Conservation (phyloP, 1,140 invertebrate genomes). For the Dufourea novaeangliae region DNA sequence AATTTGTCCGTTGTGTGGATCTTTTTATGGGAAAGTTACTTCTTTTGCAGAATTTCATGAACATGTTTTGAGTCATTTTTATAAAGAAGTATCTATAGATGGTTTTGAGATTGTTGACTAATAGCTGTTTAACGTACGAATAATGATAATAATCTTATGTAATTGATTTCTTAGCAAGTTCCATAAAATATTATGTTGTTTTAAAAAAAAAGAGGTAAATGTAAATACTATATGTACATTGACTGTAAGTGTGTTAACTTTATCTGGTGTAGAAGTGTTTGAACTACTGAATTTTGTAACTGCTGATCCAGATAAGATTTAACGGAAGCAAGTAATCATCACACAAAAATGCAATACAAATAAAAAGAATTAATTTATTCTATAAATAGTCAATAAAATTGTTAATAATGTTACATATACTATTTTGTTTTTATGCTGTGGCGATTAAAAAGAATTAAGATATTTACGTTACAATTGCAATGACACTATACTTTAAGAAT, state of each 20-base stretch:
- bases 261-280: conserved; percentile 11
- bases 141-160: neutral
- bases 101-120: conserved; percentile 65
- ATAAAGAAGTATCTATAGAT: conserved; percentile 65
- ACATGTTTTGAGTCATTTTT: conserved; percentile 81
- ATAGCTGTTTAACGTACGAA: neutral
- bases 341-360: conserved; percentile 1
- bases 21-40: conserved; percentile 69
- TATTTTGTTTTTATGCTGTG: conserved; percentile 35
- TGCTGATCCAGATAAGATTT: conserved; percentile 28
- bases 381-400: conserved; percentile 11
- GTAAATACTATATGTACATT: conserved; percentile 16
- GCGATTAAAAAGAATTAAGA: neutral
- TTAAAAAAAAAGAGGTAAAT: neutral
- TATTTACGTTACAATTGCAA: neutral
- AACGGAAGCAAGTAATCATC: neutral
- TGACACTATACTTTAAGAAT: neutral
- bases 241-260: neutral
- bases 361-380: conserved; percentile 1
- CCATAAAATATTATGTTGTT: neutral
- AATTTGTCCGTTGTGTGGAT: conserved; percentile 80
- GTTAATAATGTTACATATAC: conserved; percentile 30
- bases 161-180: conserved; percentile 15
- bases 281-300: conserved; percentile 21
- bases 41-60: conserved; percentile 79